phyloP scores from a whole-genome alignment of 2,888 invertebrate genomes.

The Fragum fragum region DNA sequence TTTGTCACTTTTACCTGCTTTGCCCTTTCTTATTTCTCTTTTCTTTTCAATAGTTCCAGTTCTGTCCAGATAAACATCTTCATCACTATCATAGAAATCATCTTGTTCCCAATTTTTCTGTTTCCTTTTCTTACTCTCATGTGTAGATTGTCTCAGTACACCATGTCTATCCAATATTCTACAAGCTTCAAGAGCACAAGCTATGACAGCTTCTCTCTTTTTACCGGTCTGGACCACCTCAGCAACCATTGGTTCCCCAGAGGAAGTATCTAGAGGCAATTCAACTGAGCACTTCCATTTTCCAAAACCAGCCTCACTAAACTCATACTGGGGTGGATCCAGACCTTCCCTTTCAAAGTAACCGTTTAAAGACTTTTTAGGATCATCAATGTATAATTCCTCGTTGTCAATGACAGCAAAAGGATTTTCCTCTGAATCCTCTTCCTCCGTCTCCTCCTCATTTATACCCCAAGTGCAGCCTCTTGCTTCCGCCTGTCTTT shows the following conservation, averaged over 20 bases:
- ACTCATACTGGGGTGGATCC: conserved; percentile 94
- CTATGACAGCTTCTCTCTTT: conserved; percentile 97
- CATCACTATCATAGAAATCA: conserved; percentile 97
- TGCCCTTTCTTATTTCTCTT: conserved; percentile 92
- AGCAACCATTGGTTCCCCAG: conserved; percentile 92
- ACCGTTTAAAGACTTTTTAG: conserved; percentile 96
- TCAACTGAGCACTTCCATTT: conserved; percentile 92
- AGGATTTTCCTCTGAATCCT: conserved; percentile 77
- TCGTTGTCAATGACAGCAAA: conserved; percentile 89
- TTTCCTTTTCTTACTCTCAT: conserved; percentile 92
- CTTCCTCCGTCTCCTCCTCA: conserved; percentile 84
- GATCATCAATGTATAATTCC: conserved; percentile 96
- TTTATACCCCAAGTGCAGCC: conserved; percentile 98
- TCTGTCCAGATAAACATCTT: conserved; percentile 97
- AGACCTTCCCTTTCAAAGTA: conserved; percentile 97
- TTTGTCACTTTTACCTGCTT: conserved; percentile 87
- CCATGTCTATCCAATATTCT: conserved; percentile 95
- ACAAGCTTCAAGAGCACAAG: conserved; percentile 98
- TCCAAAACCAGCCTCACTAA: conserved; percentile 94
- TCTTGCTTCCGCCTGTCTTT: conserved; percentile 86
- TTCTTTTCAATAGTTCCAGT: conserved; percentile 97
- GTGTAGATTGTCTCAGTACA: conserved; percentile 94
- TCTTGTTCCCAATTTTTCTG: conserved; percentile 92
- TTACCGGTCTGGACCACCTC: conserved; percentile 96
- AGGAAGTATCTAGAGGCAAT: conserved; percentile 93